These are phyloP conservation scores for Meandrusa payeni DNA, from an alignment of 2,888 invertebrate genomes.

Conservation along the genomic window DNA sequence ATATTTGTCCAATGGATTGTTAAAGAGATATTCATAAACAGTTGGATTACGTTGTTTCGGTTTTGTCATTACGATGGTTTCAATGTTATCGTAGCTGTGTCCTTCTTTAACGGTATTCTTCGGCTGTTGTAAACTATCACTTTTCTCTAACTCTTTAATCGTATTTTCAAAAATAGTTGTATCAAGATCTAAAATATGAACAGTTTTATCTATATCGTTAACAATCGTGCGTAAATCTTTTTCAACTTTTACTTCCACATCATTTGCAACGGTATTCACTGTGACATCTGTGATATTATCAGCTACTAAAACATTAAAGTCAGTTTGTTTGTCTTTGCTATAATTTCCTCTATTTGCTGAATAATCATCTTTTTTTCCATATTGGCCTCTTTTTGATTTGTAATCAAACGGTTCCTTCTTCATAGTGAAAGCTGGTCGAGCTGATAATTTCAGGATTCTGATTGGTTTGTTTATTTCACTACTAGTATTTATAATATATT, in stretches of 20 bases:
- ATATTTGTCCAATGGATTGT: conserved; percentile 28
- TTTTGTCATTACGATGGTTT: conserved; percentile 16
- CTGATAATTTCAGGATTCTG: conserved; percentile 7
- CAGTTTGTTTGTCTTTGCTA: conserved; percentile 16
- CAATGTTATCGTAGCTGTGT: not conserved
- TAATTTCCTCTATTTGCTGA: conserved; percentile 12
- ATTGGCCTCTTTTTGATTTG: conserved; percentile 20
- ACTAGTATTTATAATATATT: not conserved
- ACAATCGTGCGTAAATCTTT: conserved; percentile 13
- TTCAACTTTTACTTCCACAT: conserved; percentile 12
- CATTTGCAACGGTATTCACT: not conserved
- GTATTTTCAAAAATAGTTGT: not conserved
- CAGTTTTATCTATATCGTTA: conserved; percentile 10
- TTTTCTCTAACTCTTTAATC: not conserved
- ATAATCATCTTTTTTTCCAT: conserved; percentile 17
- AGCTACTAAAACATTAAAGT: not conserved
- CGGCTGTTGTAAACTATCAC: not conserved
- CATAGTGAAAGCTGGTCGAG: conserved; percentile 14
- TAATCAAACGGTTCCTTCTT: conserved; percentile 20
- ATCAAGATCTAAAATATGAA: not conserved
- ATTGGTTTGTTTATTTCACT: conserved; percentile 8
- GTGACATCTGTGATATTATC: not conserved
- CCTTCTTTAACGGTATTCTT: not conserved
- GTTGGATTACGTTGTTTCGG: conserved; percentile 29
- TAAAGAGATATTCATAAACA: conserved; percentile 36